These are phyloP conservation scores for Dendroctonus ponderosae DNA, from an alignment of 1,140 invertebrate species.

Conservation along the genomic window DNA sequence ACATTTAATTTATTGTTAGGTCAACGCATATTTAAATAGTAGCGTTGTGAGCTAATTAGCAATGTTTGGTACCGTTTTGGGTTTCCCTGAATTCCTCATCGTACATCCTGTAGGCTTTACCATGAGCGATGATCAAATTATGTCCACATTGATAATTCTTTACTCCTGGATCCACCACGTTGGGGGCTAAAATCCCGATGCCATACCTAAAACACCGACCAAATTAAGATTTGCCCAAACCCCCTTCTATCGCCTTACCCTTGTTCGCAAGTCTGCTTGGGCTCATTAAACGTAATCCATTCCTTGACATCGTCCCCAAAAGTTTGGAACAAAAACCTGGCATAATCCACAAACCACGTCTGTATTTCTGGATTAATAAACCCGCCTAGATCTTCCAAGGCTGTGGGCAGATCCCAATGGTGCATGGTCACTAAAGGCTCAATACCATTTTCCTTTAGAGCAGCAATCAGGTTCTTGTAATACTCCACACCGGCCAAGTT, in stretches of 20 bases:
- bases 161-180: conserved; percentile 39
- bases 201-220: conserved; percentile 16
- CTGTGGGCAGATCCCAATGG: conserved; percentile 51
- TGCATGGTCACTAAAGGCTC: conserved; percentile 56
- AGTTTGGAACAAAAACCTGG: conserved; percentile 51
- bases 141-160: conserved; percentile 43
- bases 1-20: neutral
- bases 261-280: conserved; percentile 59
- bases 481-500: conserved; percentile 27
- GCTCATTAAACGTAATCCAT: conserved; percentile 76
- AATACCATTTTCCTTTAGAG: conserved; percentile 52
- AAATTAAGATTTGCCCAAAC: neutral
- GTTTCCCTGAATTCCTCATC: conserved; percentile 37
- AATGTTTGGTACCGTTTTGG: conserved; percentile 36
- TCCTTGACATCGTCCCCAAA: conserved; percentile 62
- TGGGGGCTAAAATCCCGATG: conserved; percentile 36
- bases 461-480: conserved; percentile 33
- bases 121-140: conserved; percentile 42
- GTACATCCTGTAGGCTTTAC: conserved; percentile 41
- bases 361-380: conserved; percentile 51
- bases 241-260: conserved; percentile 16
- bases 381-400: conserved; percentile 54
- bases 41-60: neutral
- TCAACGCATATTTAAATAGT: neutral
- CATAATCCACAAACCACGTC: conserved; percentile 48